Conservation (phyloP, 2,888 invertebrate genomes). For the Acrocera orbiculus region DNA sequence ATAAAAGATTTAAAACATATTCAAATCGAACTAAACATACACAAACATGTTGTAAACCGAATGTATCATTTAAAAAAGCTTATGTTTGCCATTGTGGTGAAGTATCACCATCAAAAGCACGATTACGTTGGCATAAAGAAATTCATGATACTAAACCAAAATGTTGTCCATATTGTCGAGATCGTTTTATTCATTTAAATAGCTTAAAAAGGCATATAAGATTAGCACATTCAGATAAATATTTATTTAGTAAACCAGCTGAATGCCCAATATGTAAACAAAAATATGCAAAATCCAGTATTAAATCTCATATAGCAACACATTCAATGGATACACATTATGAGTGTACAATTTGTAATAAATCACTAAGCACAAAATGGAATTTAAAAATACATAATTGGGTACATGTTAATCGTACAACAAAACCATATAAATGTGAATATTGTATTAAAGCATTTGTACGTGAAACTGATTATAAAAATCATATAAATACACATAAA, state of each 20-base stretch:
- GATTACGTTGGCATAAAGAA: conserved; percentile 72
- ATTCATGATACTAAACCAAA: conserved; percentile 68
- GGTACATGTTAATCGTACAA: conserved; percentile 69
- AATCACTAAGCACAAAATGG: conserved; percentile 77
- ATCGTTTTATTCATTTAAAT: conserved; percentile 70
- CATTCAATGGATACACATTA: conserved; percentile 62
- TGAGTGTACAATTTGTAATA: conserved; percentile 66
- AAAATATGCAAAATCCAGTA: conserved; percentile 58
- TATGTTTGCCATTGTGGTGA: conserved; percentile 64
- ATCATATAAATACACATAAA: conserved; percentile 74
- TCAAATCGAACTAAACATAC: conserved; percentile 74
- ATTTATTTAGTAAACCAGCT: conserved; percentile 43
- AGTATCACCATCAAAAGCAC: conserved; percentile 65
- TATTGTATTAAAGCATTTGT: conserved; percentile 73
- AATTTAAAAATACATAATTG: conserved; percentile 76
- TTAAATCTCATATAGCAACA: conserved; percentile 62
- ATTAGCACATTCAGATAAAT: conserved; percentile 59
- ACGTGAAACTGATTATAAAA: conserved; percentile 58
- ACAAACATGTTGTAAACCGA: conserved; percentile 55
- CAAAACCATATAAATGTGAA: conserved; percentile 71
- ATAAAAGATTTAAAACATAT: conserved; percentile 62
- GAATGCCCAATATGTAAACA: conserved; percentile 50
- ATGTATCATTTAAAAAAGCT: conserved; percentile 52
- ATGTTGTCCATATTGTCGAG: conserved; percentile 68
- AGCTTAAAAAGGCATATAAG: conserved; percentile 71